These are phyloP conservation scores for Platichthys flesus DNA, from an alignment of 2,113 vertebrate species.

Conservation along the genomic window DNA sequence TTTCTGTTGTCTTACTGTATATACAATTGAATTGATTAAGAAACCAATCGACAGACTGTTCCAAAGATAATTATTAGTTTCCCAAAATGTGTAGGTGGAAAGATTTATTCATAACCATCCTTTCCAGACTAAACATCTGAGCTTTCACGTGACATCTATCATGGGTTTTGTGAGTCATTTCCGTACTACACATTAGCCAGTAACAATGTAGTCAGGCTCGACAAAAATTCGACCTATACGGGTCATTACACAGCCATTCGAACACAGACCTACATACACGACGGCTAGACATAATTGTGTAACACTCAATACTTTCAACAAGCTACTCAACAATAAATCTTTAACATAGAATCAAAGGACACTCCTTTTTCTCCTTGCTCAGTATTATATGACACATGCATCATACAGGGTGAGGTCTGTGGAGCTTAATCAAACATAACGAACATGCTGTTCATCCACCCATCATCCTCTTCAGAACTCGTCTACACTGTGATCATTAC, in stretches of 20 bases:
- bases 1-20: neutral
- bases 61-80: neutral
- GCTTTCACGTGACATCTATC: neutral
- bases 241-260: neutral
- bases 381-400: constrained; percentile 10
- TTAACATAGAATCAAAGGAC: neutral
- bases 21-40: neutral
- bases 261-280: neutral
- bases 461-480: neutral
- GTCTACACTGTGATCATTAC: constrained; percentile 1
- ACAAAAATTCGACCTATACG: neutral
- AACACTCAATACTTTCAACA: neutral
- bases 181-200: neutral
- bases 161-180: neutral
- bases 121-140: neutral
- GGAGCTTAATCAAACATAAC: constrained; percentile 28
- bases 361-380: neutral
- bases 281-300: neutral
- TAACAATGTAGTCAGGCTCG: neutral
- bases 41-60: neutral
- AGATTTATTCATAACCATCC: neutral
- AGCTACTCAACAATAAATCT: neutral
- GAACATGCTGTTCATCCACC: neutral
- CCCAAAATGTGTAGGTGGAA: too few species aligned
- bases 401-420: neutral